These are phyloP conservation scores for Drosophila repletoides DNA, from an alignment of 1,140 invertebrate species.

Conservation along the genomic window DNA sequence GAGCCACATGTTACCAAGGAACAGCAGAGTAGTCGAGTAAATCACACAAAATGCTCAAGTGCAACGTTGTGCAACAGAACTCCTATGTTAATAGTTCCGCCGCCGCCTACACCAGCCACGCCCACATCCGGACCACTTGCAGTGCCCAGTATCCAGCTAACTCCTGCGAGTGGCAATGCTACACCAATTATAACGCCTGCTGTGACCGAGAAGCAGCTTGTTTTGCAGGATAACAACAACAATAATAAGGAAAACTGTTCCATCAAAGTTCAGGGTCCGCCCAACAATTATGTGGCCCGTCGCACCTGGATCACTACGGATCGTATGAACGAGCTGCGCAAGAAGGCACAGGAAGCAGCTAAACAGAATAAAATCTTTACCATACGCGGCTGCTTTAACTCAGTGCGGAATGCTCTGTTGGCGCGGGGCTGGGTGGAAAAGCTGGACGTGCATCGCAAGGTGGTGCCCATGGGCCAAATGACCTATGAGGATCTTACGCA, in stretches of 20 bases:
- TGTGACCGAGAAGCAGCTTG: not conserved
- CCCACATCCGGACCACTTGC: slow-evolving; percentile 14
- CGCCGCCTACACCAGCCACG: slow-evolving; percentile 42
- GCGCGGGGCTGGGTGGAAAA: slow-evolving; percentile 87
- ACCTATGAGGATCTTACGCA: slow-evolving; percentile 78
- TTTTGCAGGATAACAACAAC: slow-evolving; percentile 35
- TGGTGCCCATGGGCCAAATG: slow-evolving; percentile 68
- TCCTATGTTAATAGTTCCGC: slow-evolving; percentile 3
- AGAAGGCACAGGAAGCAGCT: slow-evolving; percentile 83
- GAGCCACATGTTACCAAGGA: slow-evolving; percentile 51
- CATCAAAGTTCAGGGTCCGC: slow-evolving; percentile 32
- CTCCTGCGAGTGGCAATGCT: slow-evolving; percentile 38
- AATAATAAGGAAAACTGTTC: slow-evolving; percentile 53
- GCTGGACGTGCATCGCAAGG: slow-evolving; percentile 84
- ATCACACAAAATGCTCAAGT: slow-evolving; percentile 51
- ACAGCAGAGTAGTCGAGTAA: slow-evolving; percentile 4
- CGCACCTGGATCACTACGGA: slow-evolving; percentile 83
- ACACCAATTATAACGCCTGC: not conserved
- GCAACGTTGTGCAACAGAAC: slow-evolving; percentile 45
- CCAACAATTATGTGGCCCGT: slow-evolving; percentile 67
- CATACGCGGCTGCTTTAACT: slow-evolving; percentile 83
- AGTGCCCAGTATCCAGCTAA: slow-evolving; percentile 58
- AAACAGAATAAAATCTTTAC: slow-evolving; percentile 83
- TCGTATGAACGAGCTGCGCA: slow-evolving; percentile 82
- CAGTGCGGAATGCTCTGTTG: slow-evolving; percentile 83